Evolutionary conservation across 2,797 vertebrate species (phyloP).

Genomic region (Melanotaenia nigrans): DNA sequence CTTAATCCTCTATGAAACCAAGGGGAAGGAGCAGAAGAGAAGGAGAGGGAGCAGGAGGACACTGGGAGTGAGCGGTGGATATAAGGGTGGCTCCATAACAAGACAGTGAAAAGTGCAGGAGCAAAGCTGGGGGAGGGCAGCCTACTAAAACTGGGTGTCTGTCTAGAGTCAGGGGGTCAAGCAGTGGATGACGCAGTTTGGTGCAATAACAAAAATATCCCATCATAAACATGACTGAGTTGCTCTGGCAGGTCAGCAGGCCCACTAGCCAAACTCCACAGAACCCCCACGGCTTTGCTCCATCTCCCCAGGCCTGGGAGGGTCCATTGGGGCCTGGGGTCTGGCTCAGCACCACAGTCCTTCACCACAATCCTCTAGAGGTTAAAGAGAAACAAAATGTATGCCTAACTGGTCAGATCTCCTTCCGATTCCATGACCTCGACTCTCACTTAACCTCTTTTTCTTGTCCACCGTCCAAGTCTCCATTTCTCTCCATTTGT

Average conservation of each 20-base stretch:
- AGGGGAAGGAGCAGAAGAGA: conserved; percentile 16
- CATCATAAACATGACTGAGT: conserved; percentile 78
- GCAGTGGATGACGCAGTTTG: conserved; percentile 79
- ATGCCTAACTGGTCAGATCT: conserved; percentile 60
- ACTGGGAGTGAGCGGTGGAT: conserved; percentile 59
- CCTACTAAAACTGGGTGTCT: conserved; percentile 70
- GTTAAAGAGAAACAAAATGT: conserved; percentile 33
- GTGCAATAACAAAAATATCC: conserved; percentile 79
- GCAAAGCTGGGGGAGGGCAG: conserved; percentile 54
- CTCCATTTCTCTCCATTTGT: conserved; percentile 37
- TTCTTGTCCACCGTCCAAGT: conserved; percentile 31
- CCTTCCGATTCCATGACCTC: conserved; percentile 63
- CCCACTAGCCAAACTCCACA: conserved; percentile 65
- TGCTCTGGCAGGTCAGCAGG: conserved; percentile 65
- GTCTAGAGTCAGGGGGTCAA: conserved; percentile 71
- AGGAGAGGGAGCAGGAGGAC: conserved; percentile 26
- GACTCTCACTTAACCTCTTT: conserved; percentile 65
- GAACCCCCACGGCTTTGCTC: conserved; percentile 61
- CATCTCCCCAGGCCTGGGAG: conserved; percentile 52
- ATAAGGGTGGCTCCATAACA: conserved; percentile 62
- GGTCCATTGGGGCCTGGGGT: conserved; percentile 62
- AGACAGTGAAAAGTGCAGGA: conserved; percentile 55
- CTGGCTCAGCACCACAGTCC: conserved; percentile 48
- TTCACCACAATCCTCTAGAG: conserved; percentile 61
- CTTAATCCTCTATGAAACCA: conserved; percentile 53